Evolutionary conservation across 1,140 invertebrate genomes (phyloP).

Genomic region (Cydia amplana): DNA sequence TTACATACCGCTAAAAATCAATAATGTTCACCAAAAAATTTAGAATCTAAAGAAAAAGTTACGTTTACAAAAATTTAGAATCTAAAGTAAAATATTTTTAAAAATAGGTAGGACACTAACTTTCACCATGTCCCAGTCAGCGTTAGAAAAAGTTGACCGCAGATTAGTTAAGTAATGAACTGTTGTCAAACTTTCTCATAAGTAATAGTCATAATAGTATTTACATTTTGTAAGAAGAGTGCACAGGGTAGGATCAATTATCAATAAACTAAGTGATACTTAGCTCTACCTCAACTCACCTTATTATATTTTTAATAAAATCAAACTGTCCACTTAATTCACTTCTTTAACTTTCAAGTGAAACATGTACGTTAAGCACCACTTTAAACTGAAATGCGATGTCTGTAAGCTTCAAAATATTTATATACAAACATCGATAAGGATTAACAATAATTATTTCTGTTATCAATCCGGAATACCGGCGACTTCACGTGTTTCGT

Average conservation of each 20-base stretch:
- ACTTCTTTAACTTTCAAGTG: neutral
- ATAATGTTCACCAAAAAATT: too few species aligned
- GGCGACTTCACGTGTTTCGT: constrained; percentile 18
- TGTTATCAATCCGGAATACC: constrained; percentile 27
- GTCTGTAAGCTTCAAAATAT: neutral
- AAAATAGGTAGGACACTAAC: too few species aligned
- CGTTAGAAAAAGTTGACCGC: too few species aligned
- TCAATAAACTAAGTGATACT: neutral
- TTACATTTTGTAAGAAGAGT: neutral
- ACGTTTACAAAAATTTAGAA: too few species aligned
- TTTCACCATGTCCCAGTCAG: too few species aligned
- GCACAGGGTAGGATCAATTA: neutral
- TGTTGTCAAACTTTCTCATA: neutral
- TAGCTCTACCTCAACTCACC: neutral
- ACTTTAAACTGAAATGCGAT: constrained; percentile 13
- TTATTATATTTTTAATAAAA: constrained; percentile 5
- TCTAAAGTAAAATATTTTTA: too few species aligned
- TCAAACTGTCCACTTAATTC: neutral
- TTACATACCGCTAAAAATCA: too few species aligned
- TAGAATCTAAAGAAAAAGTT: too few species aligned
- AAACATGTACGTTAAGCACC: too few species aligned
- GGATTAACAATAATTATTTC: neutral
- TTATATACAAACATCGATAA: constrained; percentile 28
- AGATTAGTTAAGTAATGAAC: neutral
- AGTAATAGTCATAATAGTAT: neutral